Evolutionary conservation across 2,113 vertebrate species (phyloP).

Genomic region (Ginglymostoma cirratum): DNA sequence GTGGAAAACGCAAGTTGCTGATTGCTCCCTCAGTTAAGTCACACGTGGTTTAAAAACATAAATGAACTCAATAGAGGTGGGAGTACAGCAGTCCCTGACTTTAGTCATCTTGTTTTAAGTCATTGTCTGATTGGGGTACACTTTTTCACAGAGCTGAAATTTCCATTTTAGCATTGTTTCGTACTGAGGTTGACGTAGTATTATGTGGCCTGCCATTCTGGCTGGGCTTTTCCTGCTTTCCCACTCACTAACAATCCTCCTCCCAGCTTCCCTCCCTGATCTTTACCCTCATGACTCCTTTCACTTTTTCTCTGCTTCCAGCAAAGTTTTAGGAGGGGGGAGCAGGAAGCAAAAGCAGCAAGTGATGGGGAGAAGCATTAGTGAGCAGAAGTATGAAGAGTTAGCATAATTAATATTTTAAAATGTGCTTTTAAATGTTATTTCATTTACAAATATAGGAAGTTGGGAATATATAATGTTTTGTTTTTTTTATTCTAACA

Average conservation of each 20-base stretch:
- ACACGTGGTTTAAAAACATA: not conserved
- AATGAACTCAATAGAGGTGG: no score
- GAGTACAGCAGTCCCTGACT: no score
- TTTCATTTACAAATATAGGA: not conserved
- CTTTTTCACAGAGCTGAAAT: no score
- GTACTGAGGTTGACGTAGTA: no score
- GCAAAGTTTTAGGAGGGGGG: not conserved
- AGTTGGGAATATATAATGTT: not conserved
- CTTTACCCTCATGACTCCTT: not conserved
- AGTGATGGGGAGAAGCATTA: not conserved
- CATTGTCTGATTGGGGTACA: no score
- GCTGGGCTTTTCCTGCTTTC: no score
- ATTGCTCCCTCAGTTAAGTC: no score
- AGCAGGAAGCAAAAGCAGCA: not conserved
- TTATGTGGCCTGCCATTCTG: no score
- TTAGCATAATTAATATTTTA: not conserved
- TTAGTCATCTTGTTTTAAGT: no score
- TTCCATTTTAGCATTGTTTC: not conserved
- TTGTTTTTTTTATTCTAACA: not conserved
- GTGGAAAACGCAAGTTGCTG: not conserved
- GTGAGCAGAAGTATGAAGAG: not conserved
- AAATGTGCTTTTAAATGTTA: not conserved
- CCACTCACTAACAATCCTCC: no score
- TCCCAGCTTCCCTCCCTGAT: no score
- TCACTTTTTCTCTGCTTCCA: not conserved